Evolutionary conservation across 2,888 invertebrate species (phyloP).

Genomic region (Hermaeophaga mercurialis): DNA sequence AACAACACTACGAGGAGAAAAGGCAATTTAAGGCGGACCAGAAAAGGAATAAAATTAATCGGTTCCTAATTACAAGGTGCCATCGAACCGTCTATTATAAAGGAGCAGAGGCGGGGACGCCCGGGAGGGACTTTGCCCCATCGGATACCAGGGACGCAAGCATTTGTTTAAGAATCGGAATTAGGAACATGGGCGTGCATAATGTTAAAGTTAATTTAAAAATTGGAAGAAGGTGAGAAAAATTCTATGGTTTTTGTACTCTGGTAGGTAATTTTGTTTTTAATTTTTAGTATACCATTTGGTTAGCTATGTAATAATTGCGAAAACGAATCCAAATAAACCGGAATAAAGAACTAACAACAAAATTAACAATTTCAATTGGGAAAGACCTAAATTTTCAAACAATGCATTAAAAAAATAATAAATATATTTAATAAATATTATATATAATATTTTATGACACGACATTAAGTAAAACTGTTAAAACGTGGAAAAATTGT

Average conservation of each 20-base stretch:
- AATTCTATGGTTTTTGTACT: conserved; percentile 2
- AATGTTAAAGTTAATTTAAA: conserved; percentile 19
- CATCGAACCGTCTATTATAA: conserved; percentile 56
- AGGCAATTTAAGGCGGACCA: conserved; percentile 2
- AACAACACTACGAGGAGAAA: too few species aligned
- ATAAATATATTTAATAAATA: too few species aligned
- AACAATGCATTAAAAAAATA: too few species aligned
- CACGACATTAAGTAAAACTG: too few species aligned
- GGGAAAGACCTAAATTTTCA: too few species aligned
- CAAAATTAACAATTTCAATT: too few species aligned
- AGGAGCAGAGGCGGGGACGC: conserved; percentile 54
- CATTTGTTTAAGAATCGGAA: conserved; percentile 30
- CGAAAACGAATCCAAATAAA: too few species aligned
- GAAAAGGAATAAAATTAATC: conserved; percentile 51
- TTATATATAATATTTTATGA: too few species aligned
- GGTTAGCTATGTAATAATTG: too few species aligned
- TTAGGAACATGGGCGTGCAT: conserved; percentile 24
- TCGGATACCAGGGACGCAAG: conserved; percentile 26
- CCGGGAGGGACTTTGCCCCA: conserved; percentile 32
- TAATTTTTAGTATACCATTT: too few species aligned
- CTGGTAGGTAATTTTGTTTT: background rate
- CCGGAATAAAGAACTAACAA: too few species aligned
- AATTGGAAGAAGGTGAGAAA: conserved; percentile 6
- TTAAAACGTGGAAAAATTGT: too few species aligned
- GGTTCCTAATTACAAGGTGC: conserved; percentile 53